Percentiles rank a stretch among this genome's conserved stretches.
These are phyloP conservation scores for Chaetogeoica ovagalla DNA, from an alignment of 2,888 invertebrate species.

Conservation along the genomic window DNA sequence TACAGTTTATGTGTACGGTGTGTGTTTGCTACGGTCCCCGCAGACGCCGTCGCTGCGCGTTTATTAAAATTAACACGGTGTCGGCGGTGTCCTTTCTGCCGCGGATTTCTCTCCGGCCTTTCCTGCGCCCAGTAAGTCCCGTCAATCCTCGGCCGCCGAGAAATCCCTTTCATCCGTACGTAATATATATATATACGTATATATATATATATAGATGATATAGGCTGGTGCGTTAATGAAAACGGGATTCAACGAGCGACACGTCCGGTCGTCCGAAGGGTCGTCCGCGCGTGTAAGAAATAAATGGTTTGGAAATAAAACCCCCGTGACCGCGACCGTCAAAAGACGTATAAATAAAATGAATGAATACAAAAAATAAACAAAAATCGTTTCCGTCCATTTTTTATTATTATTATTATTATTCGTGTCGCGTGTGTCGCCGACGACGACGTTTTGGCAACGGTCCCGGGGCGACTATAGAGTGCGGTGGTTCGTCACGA, in stretches of 20 bases:
- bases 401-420: too few relatives aligned
- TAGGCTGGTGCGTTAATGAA: conserved; percentile 20
- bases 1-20: not conserved
- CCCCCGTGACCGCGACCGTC: not conserved
- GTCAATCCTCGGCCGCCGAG: not conserved
- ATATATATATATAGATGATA: not conserved
- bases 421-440: not conserved
- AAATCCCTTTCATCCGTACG: not conserved
- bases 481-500: not conserved
- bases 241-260: conserved; percentile 28
- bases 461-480: conserved; percentile 12
- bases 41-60: not conserved
- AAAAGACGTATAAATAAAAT: conserved; percentile 3
- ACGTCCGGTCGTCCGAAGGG: not conserved
- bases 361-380: not conserved
- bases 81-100: conserved; percentile 10
- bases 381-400: conserved; percentile 35
- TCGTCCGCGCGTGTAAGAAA: not conserved
- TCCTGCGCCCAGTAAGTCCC: too few relatives aligned
- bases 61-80: conserved; percentile 38
- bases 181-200: not conserved
- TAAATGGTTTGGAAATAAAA: conserved; percentile 41
- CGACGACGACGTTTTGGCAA: conserved; percentile 21
- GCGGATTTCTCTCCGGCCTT: not conserved
- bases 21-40: not conserved